Evolutionary conservation across 2,797 vertebrate genomes (phyloP), one percentile per base, ranked within the genome.

Genomic region (Sebastes taczanowskii): DNA sequence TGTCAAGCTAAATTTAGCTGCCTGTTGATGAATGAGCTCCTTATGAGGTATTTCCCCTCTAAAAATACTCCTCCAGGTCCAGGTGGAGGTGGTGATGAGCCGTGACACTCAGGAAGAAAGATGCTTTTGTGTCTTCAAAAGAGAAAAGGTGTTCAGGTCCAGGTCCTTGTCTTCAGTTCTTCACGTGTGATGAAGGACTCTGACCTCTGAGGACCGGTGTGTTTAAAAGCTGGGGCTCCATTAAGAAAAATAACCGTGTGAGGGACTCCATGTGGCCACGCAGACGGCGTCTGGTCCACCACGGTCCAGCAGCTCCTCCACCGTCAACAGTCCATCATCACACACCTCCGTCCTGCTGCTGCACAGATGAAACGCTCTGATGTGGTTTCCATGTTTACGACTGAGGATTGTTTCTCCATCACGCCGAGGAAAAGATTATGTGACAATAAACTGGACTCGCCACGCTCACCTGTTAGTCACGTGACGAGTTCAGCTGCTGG

Each of bases 11-110:
- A 83, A 92, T 90, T 86, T 93, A 92, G 88, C 89, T 27, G 3
- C 5, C 0, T 0, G 59, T 59, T 94, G 94, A 94, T 90, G 87
- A 86, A 95, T 87, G 88, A 89, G 87, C 69, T 89, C 77, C 80
- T 89, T 64, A 79, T 70, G 78, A 72, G 71, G 83, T 5, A 38
- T 79, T 89, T 89, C 81, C 88, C 82, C 32, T 83, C 81, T 82
- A 81, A 89, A 92, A 88, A 92, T 76, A 88, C 66, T 56, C 55
- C 8, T 78, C 66, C 91, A 89, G 88, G 10, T 78, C 66, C 91
- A 89, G 89, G 81, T 90, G 85, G 34, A 13, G 68, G 2, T 9
- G 23, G 81, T 80, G 88, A 90, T 89, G 90, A 92, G 84, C 85
- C 84, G 78, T 78, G 66, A 80, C 83, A 18, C 69, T 22, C 65